These are phyloP conservation scores for Neodiprion pinetum DNA, from an alignment of 1,140 invertebrate genomes.

Conservation along the genomic window DNA sequence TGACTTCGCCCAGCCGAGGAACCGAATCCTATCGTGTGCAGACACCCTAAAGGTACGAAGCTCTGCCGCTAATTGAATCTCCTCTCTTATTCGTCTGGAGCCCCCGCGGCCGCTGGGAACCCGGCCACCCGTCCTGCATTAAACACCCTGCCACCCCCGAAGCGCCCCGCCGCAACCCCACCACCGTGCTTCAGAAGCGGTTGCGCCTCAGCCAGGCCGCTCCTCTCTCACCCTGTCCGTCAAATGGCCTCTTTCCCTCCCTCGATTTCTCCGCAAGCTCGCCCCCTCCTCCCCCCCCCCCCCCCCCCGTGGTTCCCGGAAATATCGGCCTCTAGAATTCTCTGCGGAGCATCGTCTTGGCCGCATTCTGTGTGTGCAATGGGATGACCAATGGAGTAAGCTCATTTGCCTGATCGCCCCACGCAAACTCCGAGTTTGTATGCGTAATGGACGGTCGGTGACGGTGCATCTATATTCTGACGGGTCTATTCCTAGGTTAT, in stretches of 20 bases:
- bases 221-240: constrained; percentile 9
- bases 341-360: too few species aligned
- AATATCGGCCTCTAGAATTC: not conserved
- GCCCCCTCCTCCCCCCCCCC: constrained; percentile 29
- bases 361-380: not conserved
- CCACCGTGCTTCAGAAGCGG: constrained; percentile 50
- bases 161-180: constrained; percentile 40
- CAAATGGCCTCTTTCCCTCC: constrained; percentile 21
- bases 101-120: constrained; percentile 59
- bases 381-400: not conserved
- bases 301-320: constrained; percentile 15
- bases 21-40: constrained; percentile 44
- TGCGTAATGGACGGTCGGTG: not conserved
- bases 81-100: constrained; percentile 59
- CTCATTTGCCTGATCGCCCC: not conserved
- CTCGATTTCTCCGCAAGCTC: constrained; percentile 25
- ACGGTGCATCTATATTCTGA: not conserved
- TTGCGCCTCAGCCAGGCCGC: constrained; percentile 37
- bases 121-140: constrained; percentile 59
- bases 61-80: constrained; percentile 62
- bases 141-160: constrained; percentile 57
- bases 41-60: constrained; percentile 60
- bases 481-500: not conserved
- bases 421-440: too few species aligned
- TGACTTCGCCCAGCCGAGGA: not conserved